Conservation (phyloP, 2,113 vertebrate species). For the Corythornis cristatus region DNA sequence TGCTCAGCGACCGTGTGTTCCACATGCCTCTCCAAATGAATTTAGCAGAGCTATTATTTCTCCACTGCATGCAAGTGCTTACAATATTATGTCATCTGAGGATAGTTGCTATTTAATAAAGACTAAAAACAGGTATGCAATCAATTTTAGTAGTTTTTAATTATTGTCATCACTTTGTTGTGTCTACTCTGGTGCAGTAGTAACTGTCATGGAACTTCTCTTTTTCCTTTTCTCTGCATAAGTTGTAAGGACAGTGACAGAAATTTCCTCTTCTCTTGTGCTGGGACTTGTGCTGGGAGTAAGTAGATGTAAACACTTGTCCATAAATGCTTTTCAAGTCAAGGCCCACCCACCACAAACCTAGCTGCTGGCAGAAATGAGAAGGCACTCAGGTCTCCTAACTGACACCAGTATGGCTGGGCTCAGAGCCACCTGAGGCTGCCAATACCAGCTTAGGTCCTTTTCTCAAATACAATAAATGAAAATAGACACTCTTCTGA, state of each 20-base stretch:
- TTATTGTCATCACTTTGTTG: not conserved
- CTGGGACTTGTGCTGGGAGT: not conserved
- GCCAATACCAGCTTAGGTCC: not conserved
- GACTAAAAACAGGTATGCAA: not conserved
- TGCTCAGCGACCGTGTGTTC: not conserved
- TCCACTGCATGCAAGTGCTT: not conserved
- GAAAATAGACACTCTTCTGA: not conserved
- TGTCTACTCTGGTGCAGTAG: not conserved
- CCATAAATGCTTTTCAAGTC: not conserved
- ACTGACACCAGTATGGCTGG: not conserved
- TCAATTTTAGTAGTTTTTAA: not conserved
- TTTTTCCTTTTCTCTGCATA: not conserved
- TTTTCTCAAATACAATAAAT: not conserved
- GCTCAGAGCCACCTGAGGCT: not conserved
- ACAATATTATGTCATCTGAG: too few relatives aligned
- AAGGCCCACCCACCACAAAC: not conserved
- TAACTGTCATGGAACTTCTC: not conserved
- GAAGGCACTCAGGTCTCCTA: not conserved
- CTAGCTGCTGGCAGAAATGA: not conserved
- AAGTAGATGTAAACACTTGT: not conserved
- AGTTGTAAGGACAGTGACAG: not conserved
- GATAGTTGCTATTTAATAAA: not conserved
- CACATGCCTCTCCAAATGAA: not conserved
- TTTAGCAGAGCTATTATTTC: not conserved
- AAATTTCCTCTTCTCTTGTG: not conserved